Evolutionary conservation across 2,797 vertebrate genomes (phyloP).

Genomic region (Scarus forsteni): DNA sequence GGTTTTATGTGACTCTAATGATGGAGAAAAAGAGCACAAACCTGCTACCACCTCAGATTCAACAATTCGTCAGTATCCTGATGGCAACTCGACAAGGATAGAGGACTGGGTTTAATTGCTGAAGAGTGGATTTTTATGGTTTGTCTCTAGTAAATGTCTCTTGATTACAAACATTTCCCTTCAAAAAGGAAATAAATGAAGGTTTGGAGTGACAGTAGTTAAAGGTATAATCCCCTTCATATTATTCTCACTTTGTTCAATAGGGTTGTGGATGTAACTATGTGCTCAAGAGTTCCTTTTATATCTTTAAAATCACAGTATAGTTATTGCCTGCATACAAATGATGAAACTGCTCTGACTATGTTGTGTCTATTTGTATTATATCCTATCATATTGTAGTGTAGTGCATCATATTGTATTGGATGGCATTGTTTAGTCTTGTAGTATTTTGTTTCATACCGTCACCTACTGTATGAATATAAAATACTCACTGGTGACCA

Average conservation of each 20-base stretch:
- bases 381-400: too few species aligned
- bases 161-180: constrained; percentile 32
- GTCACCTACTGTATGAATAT: too few species aligned
- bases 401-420: too few species aligned
- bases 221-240: neutral
- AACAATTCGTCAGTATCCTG: constrained; percentile 38
- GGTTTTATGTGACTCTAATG: constrained; percentile 61
- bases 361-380: too few species aligned
- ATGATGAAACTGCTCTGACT: too few species aligned
- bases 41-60: constrained; percentile 19
- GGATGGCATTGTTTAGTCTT: too few species aligned
- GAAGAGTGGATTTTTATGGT: constrained; percentile 11
- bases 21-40: constrained; percentile 45
- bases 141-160: constrained; percentile 6
- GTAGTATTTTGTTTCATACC: too few species aligned
- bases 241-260: neutral
- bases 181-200: constrained; percentile 22
- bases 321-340: too few species aligned
- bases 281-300: too few species aligned
- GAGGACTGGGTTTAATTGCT: constrained; percentile 27
- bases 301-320: too few species aligned
- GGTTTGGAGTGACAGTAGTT: neutral
- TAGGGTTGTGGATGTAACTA: neutral
- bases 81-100: constrained; percentile 1
- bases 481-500: too few species aligned